These are phyloP conservation scores for Meghimatium bilineatum DNA, from an alignment of 2,888 invertebrate species.

Conservation along the genomic window DNA sequence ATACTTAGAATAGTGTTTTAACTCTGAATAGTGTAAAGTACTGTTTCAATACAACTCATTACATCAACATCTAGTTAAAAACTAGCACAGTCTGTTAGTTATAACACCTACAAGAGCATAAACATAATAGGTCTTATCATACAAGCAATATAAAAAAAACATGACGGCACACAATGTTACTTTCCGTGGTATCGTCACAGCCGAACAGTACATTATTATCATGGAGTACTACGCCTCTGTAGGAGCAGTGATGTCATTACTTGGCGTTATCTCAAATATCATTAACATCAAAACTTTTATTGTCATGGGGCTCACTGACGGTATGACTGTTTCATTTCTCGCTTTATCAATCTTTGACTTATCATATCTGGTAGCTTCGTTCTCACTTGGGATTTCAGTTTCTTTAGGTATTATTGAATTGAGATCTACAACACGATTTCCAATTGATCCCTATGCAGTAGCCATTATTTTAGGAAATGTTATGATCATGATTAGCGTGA, in stretches of 20 bases:
- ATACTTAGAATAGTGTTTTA: too few species aligned
- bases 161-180: not conserved
- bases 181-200: not conserved
- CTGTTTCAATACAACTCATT: too few species aligned
- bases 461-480: not conserved
- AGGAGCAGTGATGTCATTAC: not conserved
- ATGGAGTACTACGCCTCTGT: not conserved
- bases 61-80: too few species aligned
- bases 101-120: too few species aligned
- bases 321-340: conserved; percentile 21
- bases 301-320: conserved; percentile 1
- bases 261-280: conserved; percentile 2
- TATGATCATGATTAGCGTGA: not conserved
- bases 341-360: conserved; percentile 8
- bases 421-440: not conserved
- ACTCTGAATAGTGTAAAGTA: too few species aligned
- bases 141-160: too few species aligned
- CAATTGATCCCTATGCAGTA: conserved; percentile 3
- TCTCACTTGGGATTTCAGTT: not conserved
- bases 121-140: too few species aligned
- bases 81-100: too few species aligned
- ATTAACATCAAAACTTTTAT: conserved; percentile 28
- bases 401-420: not conserved
- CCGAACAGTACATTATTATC: not conserved
- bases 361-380: not conserved